Evolutionary conservation across 2,888 invertebrate genomes (phyloP).

Genomic region (Ochlodes sylvanus): DNA sequence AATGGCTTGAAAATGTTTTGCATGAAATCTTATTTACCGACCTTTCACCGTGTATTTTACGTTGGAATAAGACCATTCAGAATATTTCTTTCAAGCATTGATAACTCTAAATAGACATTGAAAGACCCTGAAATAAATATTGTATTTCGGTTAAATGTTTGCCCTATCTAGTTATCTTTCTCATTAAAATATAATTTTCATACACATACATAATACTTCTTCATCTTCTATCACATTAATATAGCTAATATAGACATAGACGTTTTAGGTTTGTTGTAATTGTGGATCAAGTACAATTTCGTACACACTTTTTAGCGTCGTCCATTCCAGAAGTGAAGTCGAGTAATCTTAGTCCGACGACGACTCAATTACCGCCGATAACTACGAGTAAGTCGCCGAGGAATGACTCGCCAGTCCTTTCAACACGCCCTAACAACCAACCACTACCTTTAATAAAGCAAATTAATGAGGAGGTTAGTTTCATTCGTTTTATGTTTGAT

Average conservation of each 20-base stretch:
- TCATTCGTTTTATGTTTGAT: no score
- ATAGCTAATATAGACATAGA: no score
- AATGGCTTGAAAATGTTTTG: constrained; percentile 32
- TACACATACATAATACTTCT: no score
- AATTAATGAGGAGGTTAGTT: constrained; percentile 76
- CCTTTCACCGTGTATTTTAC: constrained; percentile 27
- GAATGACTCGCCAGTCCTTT: constrained; percentile 49
- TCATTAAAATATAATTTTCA: no score
- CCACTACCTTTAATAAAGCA: constrained; percentile 74
- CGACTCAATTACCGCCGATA: constrained; percentile 51
- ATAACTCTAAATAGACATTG: constrained; percentile 30
- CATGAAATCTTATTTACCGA: constrained; percentile 24
- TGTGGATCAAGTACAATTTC: no score
- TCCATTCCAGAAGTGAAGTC: constrained; percentile 75
- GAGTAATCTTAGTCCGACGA: constrained; percentile 66
- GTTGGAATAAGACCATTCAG: constrained; percentile 30
- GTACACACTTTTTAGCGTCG: constrained; percentile 56
- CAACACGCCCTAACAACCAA: constrained; percentile 68
- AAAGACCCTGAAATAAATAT: constrained; percentile 8
- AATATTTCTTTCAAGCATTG: constrained; percentile 25
- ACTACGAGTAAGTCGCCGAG: constrained; percentile 44
- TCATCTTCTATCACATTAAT: no score
- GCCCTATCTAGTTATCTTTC: neutral
- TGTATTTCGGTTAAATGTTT: neutral
- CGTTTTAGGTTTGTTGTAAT: no score